Conservation (phyloP, 2,888 invertebrate species). For the Allophyes oxyacanthae region DNA sequence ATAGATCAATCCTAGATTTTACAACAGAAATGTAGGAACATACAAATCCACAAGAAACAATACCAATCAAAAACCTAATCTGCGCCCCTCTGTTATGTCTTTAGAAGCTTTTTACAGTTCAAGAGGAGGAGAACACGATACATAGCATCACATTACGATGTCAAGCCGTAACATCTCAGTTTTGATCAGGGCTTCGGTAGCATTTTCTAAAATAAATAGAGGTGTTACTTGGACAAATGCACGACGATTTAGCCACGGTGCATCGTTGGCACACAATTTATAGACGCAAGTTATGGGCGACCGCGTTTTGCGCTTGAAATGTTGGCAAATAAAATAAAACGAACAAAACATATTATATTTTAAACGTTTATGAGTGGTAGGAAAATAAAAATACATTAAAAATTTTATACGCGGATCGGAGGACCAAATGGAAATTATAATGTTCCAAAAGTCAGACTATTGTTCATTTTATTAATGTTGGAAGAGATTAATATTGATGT, state of each 20-base stretch:
- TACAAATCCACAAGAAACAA: background rate
- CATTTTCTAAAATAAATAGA: conserved; percentile 78
- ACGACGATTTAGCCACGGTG: conserved; percentile 73
- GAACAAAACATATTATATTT: background rate
- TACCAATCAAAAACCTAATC: background rate
- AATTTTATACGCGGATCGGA: background rate
- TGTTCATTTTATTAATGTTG: too few relatives aligned
- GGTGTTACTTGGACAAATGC: conserved; percentile 80
- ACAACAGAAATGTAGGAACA: too few relatives aligned
- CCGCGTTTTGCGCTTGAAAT: conserved; percentile 44
- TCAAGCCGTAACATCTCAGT: conserved; percentile 53
- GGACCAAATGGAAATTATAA: background rate
- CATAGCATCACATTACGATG: conserved; percentile 46
- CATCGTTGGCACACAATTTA: conserved; percentile 62
- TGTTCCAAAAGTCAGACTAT: too few relatives aligned
- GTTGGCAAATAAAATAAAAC: conserved; percentile 36
- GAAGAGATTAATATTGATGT: too few relatives aligned
- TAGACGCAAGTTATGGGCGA: conserved; percentile 46
- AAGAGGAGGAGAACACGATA: conserved; percentile 34
- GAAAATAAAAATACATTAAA: background rate
- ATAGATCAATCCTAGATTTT: too few relatives aligned
- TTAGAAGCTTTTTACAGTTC: conserved; percentile 24
- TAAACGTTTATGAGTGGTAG: conserved; percentile 6
- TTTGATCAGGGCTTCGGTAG: conserved; percentile 62
- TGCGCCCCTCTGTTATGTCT: background rate